Evolutionary conservation across 2,888 invertebrate species (phyloP).

Genomic region (Cheilosia grossa): DNA sequence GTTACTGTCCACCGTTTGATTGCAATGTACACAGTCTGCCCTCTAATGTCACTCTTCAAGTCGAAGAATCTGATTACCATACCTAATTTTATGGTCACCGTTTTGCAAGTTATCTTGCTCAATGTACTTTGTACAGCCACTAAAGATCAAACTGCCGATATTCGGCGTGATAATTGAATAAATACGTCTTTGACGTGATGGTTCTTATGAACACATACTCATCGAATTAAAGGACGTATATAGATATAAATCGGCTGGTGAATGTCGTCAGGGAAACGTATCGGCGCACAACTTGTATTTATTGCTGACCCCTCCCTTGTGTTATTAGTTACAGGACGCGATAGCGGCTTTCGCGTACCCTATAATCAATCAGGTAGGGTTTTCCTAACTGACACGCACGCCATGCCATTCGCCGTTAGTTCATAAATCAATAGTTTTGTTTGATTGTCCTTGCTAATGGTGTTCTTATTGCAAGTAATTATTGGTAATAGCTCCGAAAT

Average conservation of each 20-base stretch:
- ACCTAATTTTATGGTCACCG: not conserved
- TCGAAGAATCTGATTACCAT: conserved; percentile 12
- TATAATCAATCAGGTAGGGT: conserved; percentile 57
- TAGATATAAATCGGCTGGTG: not conserved
- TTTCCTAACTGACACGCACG: conserved; percentile 5
- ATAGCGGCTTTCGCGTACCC: conserved; percentile 36
- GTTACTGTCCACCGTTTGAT: not conserved
- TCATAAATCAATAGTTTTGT: conserved; percentile 36
- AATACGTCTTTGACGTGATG: conserved; percentile 51
- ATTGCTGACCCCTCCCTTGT: conserved; percentile 10
- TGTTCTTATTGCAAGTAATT: conserved; percentile 8
- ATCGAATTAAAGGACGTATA: conserved; percentile 6
- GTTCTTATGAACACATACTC: conserved; percentile 34
- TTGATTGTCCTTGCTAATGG: conserved; percentile 34
- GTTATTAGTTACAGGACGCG: conserved; percentile 57
- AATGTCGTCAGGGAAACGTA: conserved; percentile 45
- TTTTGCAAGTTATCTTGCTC: conserved; percentile 51
- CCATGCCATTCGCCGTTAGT: not conserved
- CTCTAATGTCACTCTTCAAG: conserved; percentile 1
- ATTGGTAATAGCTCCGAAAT: not conserved
- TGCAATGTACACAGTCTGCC: not conserved
- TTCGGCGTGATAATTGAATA: conserved; percentile 65
- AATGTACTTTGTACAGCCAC: conserved; percentile 24
- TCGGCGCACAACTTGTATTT: conserved; percentile 16
- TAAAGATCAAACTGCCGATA: conserved; percentile 52